Percentiles rank a stretch among this genome's conserved stretches.
These are phyloP conservation scores for Xestia rhomboidea DNA, from an alignment of 2,888 invertebrate species.

Conservation along the genomic window DNA sequence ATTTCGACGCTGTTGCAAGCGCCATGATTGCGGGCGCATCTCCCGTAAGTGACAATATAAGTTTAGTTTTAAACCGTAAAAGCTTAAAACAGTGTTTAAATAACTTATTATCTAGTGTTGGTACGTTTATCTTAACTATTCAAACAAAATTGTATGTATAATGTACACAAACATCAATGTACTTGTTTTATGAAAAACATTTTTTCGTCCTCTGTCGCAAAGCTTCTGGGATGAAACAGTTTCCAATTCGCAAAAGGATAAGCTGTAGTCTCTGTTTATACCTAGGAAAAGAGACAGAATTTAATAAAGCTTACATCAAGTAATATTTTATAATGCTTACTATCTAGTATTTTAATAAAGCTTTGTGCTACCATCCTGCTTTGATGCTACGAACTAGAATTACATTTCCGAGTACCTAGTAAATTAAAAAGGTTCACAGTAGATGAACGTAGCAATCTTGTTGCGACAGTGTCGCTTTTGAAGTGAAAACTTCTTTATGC, in stretches of 20 bases:
- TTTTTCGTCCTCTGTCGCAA: not conserved
- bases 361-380: not conserved
- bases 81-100: no score
- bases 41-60: no score
- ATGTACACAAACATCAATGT: slow-evolving; percentile 4
- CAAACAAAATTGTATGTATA: slow-evolving; percentile 9
- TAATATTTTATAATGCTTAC: not conserved
- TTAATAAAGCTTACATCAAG: not conserved
- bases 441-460: not conserved
- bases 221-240: not conserved
- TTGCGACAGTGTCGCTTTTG: not conserved
- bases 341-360: not conserved
- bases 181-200: not conserved
- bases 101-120: no score
- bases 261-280: not conserved
- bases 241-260: slow-evolving; percentile 8
- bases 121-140: slow-evolving; percentile 3
- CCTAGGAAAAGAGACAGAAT: not conserved
- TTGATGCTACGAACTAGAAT: not conserved
- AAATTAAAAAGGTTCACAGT: not conserved
- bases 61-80: no score
- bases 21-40: no score
- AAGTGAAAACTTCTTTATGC: no score
- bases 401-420: not conserved
- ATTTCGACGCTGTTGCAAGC: no score